Base-by-base conservation (phyloP, 2,888 invertebrate species). In the Osmoderma eremita region DNA sequence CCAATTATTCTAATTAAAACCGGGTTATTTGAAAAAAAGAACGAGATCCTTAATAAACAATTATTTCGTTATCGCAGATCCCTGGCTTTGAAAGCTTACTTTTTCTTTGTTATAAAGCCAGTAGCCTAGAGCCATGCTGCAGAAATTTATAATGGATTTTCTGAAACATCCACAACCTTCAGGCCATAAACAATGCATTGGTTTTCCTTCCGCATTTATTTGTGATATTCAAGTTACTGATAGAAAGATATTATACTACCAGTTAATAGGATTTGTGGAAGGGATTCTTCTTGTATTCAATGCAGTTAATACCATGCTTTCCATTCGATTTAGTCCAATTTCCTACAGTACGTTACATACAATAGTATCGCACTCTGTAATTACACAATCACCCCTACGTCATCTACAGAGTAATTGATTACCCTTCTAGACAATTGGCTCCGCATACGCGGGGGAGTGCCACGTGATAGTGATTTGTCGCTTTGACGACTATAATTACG, bases 1-100 rank as follows among this genome's bases (percentile, higher is more conserved):
- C 71, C 71, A 72, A 73, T 73, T 73, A 73, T 72, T 70, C 72
- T 73, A 73, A 73, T 73, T 73, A 73, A 72, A 71, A 69, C 66
- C 12, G 20, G 8, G 70, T 69, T 73, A 69, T 72, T 73, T 69
- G 70, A 68, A 70, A 48, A 48, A 70, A 67, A 71, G 69, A 72
- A 70, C 65, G 69, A 67, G 67, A 68, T 71, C 71, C 70, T 72
- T 71, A 73, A 72, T 72, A 73, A 73, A 72, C 72, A 73, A 71
- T 71, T 73, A 73, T 10, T 48, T 48, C 12, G 48, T 20, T 12
- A 48, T 48, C 20, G 18, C 6, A 48, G 17, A 48, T 10, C n/a
- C 18, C 8, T 20, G 12, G 12, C 18, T 48, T 20, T 20, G 20
- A 48, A 20, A 17, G 20, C 20, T 48, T 12, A 20, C 20, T 20